Base-by-base conservation (phyloP, 2,113 vertebrate genomes). In the Muscicapa adusta region DNA sequence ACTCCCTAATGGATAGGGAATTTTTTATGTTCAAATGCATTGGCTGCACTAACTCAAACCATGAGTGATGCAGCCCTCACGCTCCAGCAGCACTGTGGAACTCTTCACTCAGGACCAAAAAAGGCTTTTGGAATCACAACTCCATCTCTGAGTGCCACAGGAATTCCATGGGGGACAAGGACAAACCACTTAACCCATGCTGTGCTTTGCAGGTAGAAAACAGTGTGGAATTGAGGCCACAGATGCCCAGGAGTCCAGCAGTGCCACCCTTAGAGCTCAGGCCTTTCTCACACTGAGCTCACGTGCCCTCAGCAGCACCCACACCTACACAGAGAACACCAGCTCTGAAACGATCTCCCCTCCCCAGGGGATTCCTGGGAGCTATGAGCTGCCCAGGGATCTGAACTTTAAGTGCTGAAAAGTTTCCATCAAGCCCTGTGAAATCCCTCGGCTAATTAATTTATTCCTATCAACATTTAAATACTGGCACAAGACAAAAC, bases 41-140 rank as follows among this genome's bases (percentile, higher is more conserved):
- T 40, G 76, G 79, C 83, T 36, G 6, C 70, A 33, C 89, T 92
- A 86, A 88, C 77, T 60, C n/a, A 80, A 93, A 74, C 68, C 91
- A 67, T n/a, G 45, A 51, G 38, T 20, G 50, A 57, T 63, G 51
- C 82, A 74, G 40, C 56, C 19, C 61, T 10, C 58, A 42, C 1
- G 45, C 58, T 53, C 3, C 13, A 91, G 75, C 53, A 82, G 81
- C 62, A 8, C 87, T 24, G 57, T 17, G 1, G 19, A 85, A 45
- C 86, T 66, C 61, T 60, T 36, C 47, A 84, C 17, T 25, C 56
- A 78, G 17, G 34, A 93, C 89, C 95, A 92, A 92, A 97, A 91
- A 89, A 94, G 94, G 93, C 66, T 68, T 89, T 84, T 12, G 25
- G 72, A 71, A 60, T 15, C 0, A 0, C 14, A 75, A 0, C 57